Base-by-base conservation (phyloP, 2,113 vertebrate genomes). In the Saiga tatarica region DNA sequence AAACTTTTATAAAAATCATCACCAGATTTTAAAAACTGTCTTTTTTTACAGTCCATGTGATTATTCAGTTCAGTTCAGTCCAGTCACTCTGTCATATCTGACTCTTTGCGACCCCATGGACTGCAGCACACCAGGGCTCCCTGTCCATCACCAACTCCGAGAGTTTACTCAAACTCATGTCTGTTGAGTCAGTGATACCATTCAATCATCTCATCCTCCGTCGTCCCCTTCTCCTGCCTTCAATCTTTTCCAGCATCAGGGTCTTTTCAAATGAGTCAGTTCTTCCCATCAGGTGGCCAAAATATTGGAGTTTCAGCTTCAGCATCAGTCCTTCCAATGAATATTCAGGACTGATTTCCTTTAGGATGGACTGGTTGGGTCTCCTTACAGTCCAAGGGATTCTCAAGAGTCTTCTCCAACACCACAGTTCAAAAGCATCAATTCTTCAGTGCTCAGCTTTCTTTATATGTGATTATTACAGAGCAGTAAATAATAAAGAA, bases 51-150 rank as follows among this genome's bases (percentile, higher is more conserved):
- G 9, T 60, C 3, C 13, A 50, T 60, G 16, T 21, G 30, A 39
- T n/a, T 71, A 71, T 71, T 23, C 67, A 39, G 9, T 71, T 71
- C 64, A 71, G 10, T 67, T 67, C 33, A 67, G n/a, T 36, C 36
- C 67, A 71, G n/a, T 71, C 67, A 36, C 67, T 71, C 67, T 39
- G 10, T 39, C 67, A 71, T 71, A 71, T 71, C 19, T 71, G n/a
- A 71, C 67, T 39, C 19, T 71, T 71, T 39, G 67, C 0, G 2
- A 71, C 19, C 19, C n/a, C 5, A 1, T 39, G n/a, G 5, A 71
- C 2, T 3, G n/a, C 67, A 12, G n/a, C n/a, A 71, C 2, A 0
- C n/a, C 67, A 39, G 67, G 5, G 5, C 19, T 71, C n/a, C 17
- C 19, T 71, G 67, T 71, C 5, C 67, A 71, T 71, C n/a, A 71